Conservation (phyloP, 2,113 vertebrate genomes). For the cattle (Bos taurus) region ARS-UCD2.0 NC_037349.1:34695501-34696000, state of each 20-base stretch:
- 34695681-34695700: neutral
- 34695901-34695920: neutral
- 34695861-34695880: neutral
- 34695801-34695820: neutral
- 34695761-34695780: neutral
- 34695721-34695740: neutral
- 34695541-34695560: neutral
- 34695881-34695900: neutral
- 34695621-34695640: neutral
- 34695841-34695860: neutral
- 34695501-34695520: neutral
- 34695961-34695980: neutral
- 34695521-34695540: neutral
- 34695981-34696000: neutral
- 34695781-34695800: neutral
- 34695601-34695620: neutral
- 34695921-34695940: neutral
- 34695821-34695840: neutral
- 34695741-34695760: neutral
- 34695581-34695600: neutral
- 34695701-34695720: neutral
- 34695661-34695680: neutral
- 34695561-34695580: neutral
- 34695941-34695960: neutral
- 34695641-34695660: neutral